Conservation (phyloP, 2,797 vertebrate genomes). For the Pygocentrus nattereri region DNA sequence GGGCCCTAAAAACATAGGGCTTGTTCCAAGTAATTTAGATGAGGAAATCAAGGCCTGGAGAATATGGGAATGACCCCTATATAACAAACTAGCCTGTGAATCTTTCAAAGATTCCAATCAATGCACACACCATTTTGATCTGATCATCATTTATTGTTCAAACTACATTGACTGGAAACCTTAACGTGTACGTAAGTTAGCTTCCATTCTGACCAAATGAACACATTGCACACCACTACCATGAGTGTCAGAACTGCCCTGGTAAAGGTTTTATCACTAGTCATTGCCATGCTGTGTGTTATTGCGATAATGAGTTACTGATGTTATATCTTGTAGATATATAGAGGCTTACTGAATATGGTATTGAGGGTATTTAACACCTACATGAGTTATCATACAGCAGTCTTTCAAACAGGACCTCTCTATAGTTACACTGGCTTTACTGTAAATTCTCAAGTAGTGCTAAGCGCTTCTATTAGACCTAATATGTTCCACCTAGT, state of each 20-base stretch:
- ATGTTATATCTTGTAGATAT: slow-evolving; percentile 80
- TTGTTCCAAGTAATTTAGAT: too few species aligned
- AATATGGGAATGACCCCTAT: too few species aligned
- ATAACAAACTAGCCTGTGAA: neutral
- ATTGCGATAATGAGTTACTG: slow-evolving; percentile 77
- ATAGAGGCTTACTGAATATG: slow-evolving; percentile 77
- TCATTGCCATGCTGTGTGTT: slow-evolving; percentile 84
- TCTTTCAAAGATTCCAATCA: slow-evolving; percentile 14
- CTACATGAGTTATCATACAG: slow-evolving; percentile 76
- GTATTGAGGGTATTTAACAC: slow-evolving; percentile 74
- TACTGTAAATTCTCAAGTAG: slow-evolving; percentile 68
- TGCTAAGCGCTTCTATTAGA: slow-evolving; percentile 49
- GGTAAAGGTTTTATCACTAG: slow-evolving; percentile 83
- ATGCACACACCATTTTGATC: slow-evolving; percentile 65
- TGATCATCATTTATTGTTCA: slow-evolving; percentile 84
- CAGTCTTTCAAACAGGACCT: slow-evolving; percentile 76
- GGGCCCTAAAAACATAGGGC: too few species aligned
- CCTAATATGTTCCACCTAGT: slow-evolving; percentile 51
- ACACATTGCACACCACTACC: slow-evolving; percentile 82
- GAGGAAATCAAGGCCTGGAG: too few species aligned
- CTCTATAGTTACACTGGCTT: slow-evolving; percentile 72
- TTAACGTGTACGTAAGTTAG: slow-evolving; percentile 75
- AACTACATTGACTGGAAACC: slow-evolving; percentile 79
- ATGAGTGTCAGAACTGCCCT: slow-evolving; percentile 82
- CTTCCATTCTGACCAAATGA: slow-evolving; percentile 83